phyloP scores from a whole-genome alignment of 1,140 invertebrate species.

The Bombus sylvicola region DNA sequence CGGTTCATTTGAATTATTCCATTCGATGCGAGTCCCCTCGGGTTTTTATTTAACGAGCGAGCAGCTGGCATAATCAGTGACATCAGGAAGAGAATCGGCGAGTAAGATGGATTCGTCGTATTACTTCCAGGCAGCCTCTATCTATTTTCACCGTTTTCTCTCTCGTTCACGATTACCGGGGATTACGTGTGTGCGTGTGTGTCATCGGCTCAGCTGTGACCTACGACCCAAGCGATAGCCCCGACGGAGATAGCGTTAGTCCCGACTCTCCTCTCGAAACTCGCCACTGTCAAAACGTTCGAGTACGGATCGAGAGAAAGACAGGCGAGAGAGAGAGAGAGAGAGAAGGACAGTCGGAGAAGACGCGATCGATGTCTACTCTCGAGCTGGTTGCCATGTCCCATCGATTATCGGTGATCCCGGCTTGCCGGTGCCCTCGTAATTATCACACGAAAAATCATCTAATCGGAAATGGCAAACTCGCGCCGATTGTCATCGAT shows the following conservation, averaged over 20 bases:
- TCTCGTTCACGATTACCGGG: conserved; percentile 42
- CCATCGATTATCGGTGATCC: conserved; percentile 57
- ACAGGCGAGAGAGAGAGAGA: too few species aligned
- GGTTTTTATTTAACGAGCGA: conserved; percentile 18
- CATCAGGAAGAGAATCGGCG: conserved; percentile 55
- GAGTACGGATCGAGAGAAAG: not conserved
- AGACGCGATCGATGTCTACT: conserved; percentile 46
- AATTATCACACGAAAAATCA: conserved; percentile 53
- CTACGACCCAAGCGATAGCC: conserved; percentile 75
- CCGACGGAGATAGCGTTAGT: conserved; percentile 63
- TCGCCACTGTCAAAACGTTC: conserved; percentile 57
- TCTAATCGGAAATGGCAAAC: conserved; percentile 39
- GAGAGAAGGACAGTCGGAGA: not conserved
- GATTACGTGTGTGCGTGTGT: conserved; percentile 63
- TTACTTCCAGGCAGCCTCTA: conserved; percentile 48
- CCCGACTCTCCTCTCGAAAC: conserved; percentile 40
- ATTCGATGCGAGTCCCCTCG: not conserved
- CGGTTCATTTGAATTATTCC: not conserved
- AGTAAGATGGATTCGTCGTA: conserved; percentile 26
- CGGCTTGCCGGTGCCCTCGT: conserved; percentile 26
- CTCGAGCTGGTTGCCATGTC: not conserved
- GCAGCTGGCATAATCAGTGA: conserved; percentile 33
- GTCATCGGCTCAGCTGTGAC: conserved; percentile 67
- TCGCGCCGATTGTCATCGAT: conserved; percentile 31
- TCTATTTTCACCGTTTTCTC: conserved; percentile 71